Conservation (phyloP, 2,888 invertebrate genomes). For the Blera fallax region DNA sequence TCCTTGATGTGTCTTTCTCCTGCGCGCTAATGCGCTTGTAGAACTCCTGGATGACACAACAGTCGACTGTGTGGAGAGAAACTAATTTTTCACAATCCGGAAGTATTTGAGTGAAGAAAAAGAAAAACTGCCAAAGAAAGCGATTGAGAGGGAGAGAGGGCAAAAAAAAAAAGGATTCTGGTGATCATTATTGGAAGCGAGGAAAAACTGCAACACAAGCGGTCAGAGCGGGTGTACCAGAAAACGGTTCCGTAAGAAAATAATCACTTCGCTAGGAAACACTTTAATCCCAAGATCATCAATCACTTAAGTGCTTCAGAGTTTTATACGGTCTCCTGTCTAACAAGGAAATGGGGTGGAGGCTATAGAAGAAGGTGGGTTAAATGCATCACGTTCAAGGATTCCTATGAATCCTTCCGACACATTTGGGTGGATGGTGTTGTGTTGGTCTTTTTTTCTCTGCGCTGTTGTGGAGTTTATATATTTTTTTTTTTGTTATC, state of each 20-base stretch:
- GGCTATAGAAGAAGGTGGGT: constrained; percentile 11
- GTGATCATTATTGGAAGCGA: constrained; percentile 43
- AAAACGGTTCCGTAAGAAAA: constrained; percentile 47
- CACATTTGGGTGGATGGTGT: constrained; percentile 22
- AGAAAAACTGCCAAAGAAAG: constrained; percentile 14
- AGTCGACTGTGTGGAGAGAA: constrained; percentile 1
- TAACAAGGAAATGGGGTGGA: constrained; percentile 21
- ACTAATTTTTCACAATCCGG: constrained; percentile 66
- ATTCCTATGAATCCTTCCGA: constrained; percentile 34
- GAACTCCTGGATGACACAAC: constrained; percentile 3
- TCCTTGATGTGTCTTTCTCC: constrained; percentile 40
- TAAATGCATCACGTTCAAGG: constrained; percentile 59
- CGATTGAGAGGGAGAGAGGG: neutral
- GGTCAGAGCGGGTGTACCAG: constrained; percentile 16
- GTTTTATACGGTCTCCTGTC: constrained; percentile 30
- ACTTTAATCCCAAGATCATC: constrained; percentile 71
- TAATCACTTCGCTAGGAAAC: constrained; percentile 68
- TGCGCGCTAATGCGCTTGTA: constrained; percentile 20
- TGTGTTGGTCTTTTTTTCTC: constrained; percentile 35
- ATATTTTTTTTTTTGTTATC: neutral
- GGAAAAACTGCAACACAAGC: constrained; percentile 32
- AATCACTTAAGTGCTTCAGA: constrained; percentile 68
- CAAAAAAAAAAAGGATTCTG: constrained; percentile 26
- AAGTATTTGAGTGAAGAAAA: constrained; percentile 42
- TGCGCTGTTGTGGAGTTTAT: neutral